These are phyloP conservation scores for Parthenolecanium corni DNA, from an alignment of 2,888 invertebrate genomes.

Conservation along the genomic window DNA sequence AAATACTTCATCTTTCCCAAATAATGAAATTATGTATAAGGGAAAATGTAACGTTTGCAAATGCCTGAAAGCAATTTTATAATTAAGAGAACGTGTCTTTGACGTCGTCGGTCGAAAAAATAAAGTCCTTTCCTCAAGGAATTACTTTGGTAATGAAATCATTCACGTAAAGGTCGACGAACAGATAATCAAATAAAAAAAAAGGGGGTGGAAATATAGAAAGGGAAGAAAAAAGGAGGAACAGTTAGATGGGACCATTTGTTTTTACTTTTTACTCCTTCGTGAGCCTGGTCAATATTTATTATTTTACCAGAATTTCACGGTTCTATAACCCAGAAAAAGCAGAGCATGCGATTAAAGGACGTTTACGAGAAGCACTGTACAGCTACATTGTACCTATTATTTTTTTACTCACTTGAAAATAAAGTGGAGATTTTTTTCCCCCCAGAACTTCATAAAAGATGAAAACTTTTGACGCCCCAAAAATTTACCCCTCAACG, in stretches of 20 bases:
- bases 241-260: too few relatives aligned
- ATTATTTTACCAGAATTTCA: conserved; percentile 19
- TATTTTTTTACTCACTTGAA: not conserved
- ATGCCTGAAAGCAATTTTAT: conserved; percentile 12
- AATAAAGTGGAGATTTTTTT: too few relatives aligned
- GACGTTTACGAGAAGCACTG: conserved; percentile 11
- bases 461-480: not conserved
- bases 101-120: conserved; percentile 4
- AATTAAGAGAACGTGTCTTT: conserved; percentile 22
- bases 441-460: not conserved
- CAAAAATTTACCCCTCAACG: not conserved
- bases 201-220: not conserved
- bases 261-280: not conserved
- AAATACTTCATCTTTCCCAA: too few relatives aligned
- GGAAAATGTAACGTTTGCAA: too few relatives aligned
- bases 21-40: too few relatives aligned
- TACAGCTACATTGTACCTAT: not conserved
- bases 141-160: conserved; percentile 15
- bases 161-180: conserved; percentile 15
- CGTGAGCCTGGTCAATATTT: conserved; percentile 23
- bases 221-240: too few relatives aligned
- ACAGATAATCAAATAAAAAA: conserved; percentile 19
- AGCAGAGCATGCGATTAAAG: conserved; percentile 12
- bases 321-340: conserved; percentile 7
- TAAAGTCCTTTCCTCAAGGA: conserved; percentile 3